Evolutionary conservation across 2,797 vertebrate species (phyloP).

Genomic region (Urocyon cinereoargenteus): DNA sequence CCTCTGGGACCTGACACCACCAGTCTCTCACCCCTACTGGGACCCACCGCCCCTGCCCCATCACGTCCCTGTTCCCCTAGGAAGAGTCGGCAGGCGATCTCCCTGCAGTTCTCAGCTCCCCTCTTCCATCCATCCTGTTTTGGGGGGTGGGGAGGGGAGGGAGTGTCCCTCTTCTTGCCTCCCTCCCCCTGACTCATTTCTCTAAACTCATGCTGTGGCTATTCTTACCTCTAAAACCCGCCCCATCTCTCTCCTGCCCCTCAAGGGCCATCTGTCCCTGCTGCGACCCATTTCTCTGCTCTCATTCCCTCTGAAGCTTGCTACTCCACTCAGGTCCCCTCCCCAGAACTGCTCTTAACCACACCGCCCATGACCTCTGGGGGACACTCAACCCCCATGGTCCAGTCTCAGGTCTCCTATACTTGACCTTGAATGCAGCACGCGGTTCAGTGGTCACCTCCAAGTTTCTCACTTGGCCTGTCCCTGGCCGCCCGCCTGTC

Average conservation of each 20-base stretch:
- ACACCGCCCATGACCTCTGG: fast-evolving
- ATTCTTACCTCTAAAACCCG: neutral
- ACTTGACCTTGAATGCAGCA: neutral
- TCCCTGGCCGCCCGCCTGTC: neutral
- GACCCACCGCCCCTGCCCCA: neutral
- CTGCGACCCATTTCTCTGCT: neutral
- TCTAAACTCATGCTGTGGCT: neutral
- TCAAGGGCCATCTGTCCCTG: neutral
- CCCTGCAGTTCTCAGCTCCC: neutral
- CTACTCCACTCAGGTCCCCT: neutral
- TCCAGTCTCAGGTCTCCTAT: neutral
- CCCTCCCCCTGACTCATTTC: neutral
- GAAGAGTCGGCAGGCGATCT: neutral
- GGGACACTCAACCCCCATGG: neutral
- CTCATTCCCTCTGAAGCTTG: neutral
- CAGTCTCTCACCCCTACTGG: fast-evolving
- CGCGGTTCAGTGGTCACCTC: neutral
- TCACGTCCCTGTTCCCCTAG: neutral
- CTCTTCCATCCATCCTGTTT: neutral
- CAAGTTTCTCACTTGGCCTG: neutral
- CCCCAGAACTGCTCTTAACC: neutral
- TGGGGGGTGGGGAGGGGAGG: neutral
- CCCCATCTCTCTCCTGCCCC: neutral
- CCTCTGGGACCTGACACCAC: neutral
- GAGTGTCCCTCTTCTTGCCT: neutral